These are phyloP conservation scores for Itoplectis maculator DNA, from an alignment of 2,888 invertebrate species.

Conservation along the genomic window DNA sequence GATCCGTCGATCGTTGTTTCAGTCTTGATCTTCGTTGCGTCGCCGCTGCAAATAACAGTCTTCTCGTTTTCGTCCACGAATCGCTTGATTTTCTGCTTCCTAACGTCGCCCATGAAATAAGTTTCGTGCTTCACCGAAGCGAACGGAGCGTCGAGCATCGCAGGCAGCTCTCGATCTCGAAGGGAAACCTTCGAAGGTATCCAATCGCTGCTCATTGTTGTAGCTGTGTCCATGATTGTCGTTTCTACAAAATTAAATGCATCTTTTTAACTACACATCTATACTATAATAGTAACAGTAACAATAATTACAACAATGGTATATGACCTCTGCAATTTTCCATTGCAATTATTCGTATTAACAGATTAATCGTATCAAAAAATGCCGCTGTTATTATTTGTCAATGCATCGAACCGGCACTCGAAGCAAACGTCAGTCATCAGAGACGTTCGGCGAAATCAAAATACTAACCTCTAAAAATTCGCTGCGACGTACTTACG, in stretches of 20 bases:
- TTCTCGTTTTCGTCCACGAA: conserved; percentile 1
- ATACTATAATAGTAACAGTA: neutral
- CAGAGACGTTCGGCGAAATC: conserved; percentile 4
- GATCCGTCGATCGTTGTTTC: neutral
- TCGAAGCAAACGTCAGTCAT: conserved; percentile 1
- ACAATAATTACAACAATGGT: neutral
- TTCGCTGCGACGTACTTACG: neutral
- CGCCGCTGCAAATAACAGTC: neutral
- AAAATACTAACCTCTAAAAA: conserved; percentile 18
- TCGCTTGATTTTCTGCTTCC: neutral
- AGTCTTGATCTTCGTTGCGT: neutral
- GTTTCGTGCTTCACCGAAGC: conserved; percentile 35
- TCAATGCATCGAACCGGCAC: conserved; percentile 14
- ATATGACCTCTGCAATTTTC: neutral
- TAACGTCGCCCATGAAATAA: neutral
- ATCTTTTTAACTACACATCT: neutral
- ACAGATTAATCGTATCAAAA: too few species aligned
- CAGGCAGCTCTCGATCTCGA: conserved; percentile 10
- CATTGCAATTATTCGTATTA: neutral
- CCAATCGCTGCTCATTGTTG: conserved; percentile 31
- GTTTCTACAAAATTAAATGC: conserved; percentile 1
- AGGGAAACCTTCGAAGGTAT: conserved; percentile 39
- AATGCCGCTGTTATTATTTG: neutral
- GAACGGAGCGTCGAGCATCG: conserved; percentile 23
- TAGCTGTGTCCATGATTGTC: conserved; percentile 27